Evolutionary conservation across 1,140 invertebrate genomes (phyloP).

Genomic region (Dendrolimus kikuchii): DNA sequence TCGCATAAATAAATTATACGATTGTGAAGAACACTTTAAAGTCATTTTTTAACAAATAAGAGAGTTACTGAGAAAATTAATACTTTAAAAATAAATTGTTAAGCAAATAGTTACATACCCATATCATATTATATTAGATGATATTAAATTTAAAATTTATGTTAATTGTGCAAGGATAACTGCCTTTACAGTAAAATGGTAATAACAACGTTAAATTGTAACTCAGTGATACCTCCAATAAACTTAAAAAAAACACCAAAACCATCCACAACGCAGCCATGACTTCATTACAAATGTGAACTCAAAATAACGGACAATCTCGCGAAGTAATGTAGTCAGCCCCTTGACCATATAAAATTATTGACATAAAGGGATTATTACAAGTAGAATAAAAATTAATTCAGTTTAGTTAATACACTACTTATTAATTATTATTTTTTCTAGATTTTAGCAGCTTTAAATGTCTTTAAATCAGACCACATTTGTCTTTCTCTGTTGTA

Average conservation of each 20-base stretch:
- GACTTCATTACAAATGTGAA: constrained; percentile 1
- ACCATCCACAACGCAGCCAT: constrained; percentile 21
- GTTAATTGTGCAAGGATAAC: constrained; percentile 31
- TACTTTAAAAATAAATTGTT: not conserved
- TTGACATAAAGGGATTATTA: constrained; percentile 1
- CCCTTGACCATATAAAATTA: not conserved
- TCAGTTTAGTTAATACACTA: too few species aligned
- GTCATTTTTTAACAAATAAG: too few species aligned
- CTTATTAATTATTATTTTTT: too few species aligned
- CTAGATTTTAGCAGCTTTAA: too few species aligned
- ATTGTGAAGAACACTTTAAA: too few species aligned
- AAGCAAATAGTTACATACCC: constrained; percentile 21
- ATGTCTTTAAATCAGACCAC: too few species aligned
- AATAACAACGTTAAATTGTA: constrained; percentile 34
- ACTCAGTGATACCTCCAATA: constrained; percentile 36
- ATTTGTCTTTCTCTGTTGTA: too few species aligned
- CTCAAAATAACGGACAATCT: too few species aligned
- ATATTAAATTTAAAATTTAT: constrained; percentile 32
- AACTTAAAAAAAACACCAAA: constrained; percentile 19
- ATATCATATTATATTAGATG: constrained; percentile 10
- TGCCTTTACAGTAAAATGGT: constrained; percentile 33
- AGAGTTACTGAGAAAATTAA: too few species aligned
- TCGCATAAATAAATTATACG: too few species aligned
- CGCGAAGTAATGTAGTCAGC: too few species aligned
- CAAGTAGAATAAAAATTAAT: too few species aligned